These are phyloP conservation scores for Phyto melanocephala DNA, from an alignment of 2,888 invertebrate genomes.

Conservation along the genomic window DNA sequence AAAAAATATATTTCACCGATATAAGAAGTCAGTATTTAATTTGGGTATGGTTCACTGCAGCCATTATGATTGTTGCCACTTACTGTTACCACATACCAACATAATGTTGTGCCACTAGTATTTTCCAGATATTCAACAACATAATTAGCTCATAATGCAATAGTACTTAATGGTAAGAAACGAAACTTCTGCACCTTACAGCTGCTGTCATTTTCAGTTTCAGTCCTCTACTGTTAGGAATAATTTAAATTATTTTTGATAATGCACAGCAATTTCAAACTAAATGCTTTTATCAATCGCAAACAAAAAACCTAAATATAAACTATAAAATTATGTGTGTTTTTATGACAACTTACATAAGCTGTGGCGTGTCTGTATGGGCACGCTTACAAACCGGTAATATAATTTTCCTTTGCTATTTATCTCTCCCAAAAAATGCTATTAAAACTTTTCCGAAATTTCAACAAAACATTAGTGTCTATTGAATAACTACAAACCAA, in stretches of 20 bases:
- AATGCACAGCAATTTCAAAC: background rate
- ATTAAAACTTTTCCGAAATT: slow-evolving; percentile 19
- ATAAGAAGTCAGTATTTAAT: background rate
- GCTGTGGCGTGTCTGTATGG: slow-evolving; percentile 18
- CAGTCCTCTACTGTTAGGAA: background rate
- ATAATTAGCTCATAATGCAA: background rate
- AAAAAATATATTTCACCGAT: slow-evolving; percentile 14
- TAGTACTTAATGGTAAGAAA: background rate
- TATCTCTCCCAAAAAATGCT: background rate
- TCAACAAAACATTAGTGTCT: slow-evolving; percentile 25
- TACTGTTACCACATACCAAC: background rate
- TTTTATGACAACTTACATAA: background rate
- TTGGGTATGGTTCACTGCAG: slow-evolving; percentile 49
- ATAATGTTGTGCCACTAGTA: background rate
- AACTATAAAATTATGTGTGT: too few relatives aligned
- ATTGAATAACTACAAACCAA: background rate
- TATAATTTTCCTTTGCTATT: slow-evolving; percentile 5
- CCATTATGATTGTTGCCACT: slow-evolving; percentile 1
- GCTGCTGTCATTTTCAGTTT: too few relatives aligned
- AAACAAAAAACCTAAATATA: background rate
- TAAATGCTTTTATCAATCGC: too few relatives aligned
- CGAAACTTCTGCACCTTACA: background rate
- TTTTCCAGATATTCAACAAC: slow-evolving; percentile 8
- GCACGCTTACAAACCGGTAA: background rate
- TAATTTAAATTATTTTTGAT: background rate